These are phyloP conservation scores for Mionectes olivaceus DNA, from an alignment of 2,797 vertebrate genomes.

Conservation along the genomic window DNA sequence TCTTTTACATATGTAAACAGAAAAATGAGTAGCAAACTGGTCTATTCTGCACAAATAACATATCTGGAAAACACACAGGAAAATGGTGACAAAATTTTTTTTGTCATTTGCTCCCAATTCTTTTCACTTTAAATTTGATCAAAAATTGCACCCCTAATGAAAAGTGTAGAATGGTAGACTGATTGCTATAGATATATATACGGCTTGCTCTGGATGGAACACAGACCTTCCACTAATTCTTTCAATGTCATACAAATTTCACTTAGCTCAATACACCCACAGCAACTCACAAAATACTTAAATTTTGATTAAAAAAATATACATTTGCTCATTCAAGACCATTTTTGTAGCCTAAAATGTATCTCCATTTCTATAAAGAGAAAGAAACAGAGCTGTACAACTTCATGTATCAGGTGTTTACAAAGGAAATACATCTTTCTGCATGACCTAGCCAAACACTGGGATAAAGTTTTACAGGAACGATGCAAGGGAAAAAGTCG, in stretches of 20 bases:
- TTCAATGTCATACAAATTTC: neutral
- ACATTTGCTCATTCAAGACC: neutral
- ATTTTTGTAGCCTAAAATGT: neutral
- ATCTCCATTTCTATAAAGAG: neutral
- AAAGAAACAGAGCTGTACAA: neutral
- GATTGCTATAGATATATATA: neutral
- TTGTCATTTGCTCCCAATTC: neutral
- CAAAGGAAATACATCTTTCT: neutral
- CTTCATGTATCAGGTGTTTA: neutral
- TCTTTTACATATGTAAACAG: fast-evolving
- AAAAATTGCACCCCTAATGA: neutral
- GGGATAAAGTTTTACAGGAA: neutral
- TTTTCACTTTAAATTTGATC: neutral
- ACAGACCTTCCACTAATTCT: neutral
- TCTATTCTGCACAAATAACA: neutral
- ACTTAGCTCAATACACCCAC: neutral
- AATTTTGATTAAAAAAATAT: neutral
- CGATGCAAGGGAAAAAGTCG: neutral
- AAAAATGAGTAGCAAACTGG: neutral
- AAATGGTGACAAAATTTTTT: neutral
- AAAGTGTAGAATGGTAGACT: neutral
- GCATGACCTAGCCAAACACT: neutral
- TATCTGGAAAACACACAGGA: neutral
- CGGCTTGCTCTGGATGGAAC: neutral
- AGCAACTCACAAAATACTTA: neutral